Conservation (phyloP, 2,888 invertebrate species). For the Athripsodes cinereus region DNA sequence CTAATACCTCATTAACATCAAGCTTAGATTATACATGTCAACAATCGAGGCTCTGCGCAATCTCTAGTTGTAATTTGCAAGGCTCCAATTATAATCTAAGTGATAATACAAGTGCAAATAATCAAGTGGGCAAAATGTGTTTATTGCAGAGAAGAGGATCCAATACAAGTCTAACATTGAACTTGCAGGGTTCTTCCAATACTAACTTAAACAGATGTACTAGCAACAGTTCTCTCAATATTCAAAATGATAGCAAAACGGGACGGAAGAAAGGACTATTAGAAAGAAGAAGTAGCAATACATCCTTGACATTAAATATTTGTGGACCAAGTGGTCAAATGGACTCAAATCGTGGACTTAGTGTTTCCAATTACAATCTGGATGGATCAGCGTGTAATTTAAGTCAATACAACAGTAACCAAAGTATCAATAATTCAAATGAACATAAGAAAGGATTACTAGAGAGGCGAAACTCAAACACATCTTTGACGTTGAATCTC, state of each 20-base stretch:
- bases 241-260: constrained; percentile 39
- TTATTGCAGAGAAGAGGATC: constrained; percentile 75
- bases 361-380: constrained; percentile 48
- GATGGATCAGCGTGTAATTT: constrained; percentile 49
- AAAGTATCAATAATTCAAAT: constrained; percentile 41
- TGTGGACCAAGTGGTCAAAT: constrained; percentile 45
- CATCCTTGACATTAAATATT: constrained; percentile 77
- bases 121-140: constrained; percentile 49
- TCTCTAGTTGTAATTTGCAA: constrained; percentile 38
- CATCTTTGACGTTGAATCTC: constrained; percentile 66
- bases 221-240: constrained; percentile 50
- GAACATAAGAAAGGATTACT: constrained; percentile 56
- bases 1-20: constrained; percentile 77
- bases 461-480: constrained; percentile 75
- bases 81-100: constrained; percentile 38
- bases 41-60: constrained; percentile 43
- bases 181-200: constrained; percentile 47
- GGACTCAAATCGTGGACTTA: constrained; percentile 44
- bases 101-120: constrained; percentile 31
- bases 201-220: constrained; percentile 50
- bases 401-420: constrained; percentile 46
- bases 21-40: constrained; percentile 47
- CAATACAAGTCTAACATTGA: constrained; percentile 79
- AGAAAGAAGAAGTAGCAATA: constrained; percentile 84
- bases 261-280: constrained; percentile 62